Conservation (phyloP, 2,797 vertebrate species). For the Typhlichthys eigenmanni region DNA sequence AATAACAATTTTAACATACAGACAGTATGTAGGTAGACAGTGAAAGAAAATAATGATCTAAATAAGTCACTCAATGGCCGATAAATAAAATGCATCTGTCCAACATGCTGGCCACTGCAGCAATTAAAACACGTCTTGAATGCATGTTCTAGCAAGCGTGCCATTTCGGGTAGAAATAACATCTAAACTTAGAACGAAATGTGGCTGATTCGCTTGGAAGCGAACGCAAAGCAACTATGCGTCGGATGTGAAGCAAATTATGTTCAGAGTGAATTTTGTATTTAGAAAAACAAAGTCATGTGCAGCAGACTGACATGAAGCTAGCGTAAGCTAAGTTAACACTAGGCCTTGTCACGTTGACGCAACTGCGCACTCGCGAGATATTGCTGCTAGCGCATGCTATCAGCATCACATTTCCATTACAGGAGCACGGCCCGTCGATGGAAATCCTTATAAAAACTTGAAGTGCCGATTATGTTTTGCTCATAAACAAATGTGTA, state of each 20-base stretch:
- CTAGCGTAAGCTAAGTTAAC: conserved; percentile 41
- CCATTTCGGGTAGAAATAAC: no score
- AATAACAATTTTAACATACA: no score
- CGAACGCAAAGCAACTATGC: no score
- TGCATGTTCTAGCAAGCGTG: no score
- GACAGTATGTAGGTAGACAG: no score
- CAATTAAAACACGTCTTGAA: conserved; percentile 38
- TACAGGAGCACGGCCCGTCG: conserved; percentile 57
- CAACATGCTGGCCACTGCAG: conserved; percentile 4
- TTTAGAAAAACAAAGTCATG: conserved; percentile 17
- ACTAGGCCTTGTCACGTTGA: conserved; percentile 73
- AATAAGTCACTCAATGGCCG: no score
- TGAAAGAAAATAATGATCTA: no score
- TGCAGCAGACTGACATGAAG: conserved; percentile 37
- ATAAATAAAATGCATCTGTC: no score
- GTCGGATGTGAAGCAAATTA: no score
- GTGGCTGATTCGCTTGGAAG: no score
- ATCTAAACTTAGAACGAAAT: no score
- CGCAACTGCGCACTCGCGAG: conserved; percentile 63
- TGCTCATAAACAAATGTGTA: fast-evolving
- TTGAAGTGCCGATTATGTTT: background rate
- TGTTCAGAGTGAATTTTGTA: background rate
- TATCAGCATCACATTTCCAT: conserved; percentile 50
- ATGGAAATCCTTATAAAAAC: conserved; percentile 25
- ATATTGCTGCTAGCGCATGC: conserved; percentile 48